phyloP scores from a whole-genome alignment of 2,113 vertebrate genomes.

The Strix aluco region DNA sequence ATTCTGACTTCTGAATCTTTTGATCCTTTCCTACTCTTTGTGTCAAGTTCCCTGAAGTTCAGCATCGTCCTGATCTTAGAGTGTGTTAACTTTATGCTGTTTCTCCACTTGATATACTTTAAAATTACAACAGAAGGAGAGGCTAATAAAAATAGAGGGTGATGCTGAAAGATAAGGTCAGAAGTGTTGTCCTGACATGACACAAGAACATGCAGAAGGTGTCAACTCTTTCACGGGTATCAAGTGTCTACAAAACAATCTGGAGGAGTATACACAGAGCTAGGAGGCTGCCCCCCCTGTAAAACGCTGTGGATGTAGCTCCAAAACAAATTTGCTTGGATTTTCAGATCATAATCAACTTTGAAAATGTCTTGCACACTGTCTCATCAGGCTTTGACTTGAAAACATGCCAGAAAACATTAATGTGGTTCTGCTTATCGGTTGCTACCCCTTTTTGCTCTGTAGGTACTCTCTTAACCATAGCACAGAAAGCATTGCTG shows the following conservation, averaged over 20 bases:
- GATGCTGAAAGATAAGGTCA: background rate
- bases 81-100: background rate
- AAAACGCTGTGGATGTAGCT: background rate
- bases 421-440: background rate
- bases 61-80: background rate
- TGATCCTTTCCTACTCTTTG: background rate
- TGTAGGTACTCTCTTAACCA: background rate
- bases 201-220: background rate
- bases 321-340: background rate
- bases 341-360: background rate
- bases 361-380: rapidly evolving
- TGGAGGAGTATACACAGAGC: background rate
- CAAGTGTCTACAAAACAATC: background rate
- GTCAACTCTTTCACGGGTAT: background rate
- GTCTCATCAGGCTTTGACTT: background rate
- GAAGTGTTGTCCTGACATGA: background rate
- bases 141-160: background rate
- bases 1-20: background rate
- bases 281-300: too few relatives aligned
- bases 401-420: background rate
- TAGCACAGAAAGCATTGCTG: background rate
- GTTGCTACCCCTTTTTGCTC: background rate
- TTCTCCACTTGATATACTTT: background rate
- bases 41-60: background rate
- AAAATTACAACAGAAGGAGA: background rate